Base-by-base conservation (phyloP, 2,888 invertebrate species). In the Zonitis immaculata region DNA sequence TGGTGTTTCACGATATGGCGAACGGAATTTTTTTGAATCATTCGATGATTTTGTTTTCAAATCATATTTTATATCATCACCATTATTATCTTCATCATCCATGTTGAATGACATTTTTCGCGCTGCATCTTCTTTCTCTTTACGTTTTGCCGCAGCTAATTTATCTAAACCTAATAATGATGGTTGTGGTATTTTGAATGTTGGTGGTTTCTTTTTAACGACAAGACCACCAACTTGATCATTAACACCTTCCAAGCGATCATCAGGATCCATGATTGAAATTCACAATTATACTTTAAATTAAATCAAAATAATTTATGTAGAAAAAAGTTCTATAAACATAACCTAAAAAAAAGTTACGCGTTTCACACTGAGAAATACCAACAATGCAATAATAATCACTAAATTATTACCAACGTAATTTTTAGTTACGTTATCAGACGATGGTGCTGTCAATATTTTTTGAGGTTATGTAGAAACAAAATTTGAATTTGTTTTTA, bases 1-100 rank as follows among this genome's bases (percentile, higher is more conserved):
- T 0, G 97, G 97, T 0, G 96, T 96, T 77, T 97, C 96, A 66
- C 88, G 88, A 64, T 87, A 83, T 9, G 86, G 81, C 45, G 84
- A 80, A 44, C 96, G 82, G 68, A 95, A 91, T 72, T 90, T 87
- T 44, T 89, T 80, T 48, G 70, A 72, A 45, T 69, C 75, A 8
- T 61, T 58, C 6, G 60, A 60, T 18, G 51, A 54, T 56, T 75
- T 77, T 22, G 62, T 58, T 66, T 63, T 67, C 20, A 73, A 75
- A 14, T 77, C 77, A 12, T 57, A 57, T 7, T 35, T 50, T 44
- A 54, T 60, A 11, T 68, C 66, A 1, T 70, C 70, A 39, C 79
- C n/a, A n/a, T n/a, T 78, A 52, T 79, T 79, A 44, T 78, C 77
- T 44, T 80, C 79, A 32, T 70, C 67, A 75, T 77, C 82, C 26